Evolutionary conservation across 1,140 invertebrate species (phyloP), one percentile per base, ranked within the genome.

Genomic region (Wiebesia pumilae): DNA sequence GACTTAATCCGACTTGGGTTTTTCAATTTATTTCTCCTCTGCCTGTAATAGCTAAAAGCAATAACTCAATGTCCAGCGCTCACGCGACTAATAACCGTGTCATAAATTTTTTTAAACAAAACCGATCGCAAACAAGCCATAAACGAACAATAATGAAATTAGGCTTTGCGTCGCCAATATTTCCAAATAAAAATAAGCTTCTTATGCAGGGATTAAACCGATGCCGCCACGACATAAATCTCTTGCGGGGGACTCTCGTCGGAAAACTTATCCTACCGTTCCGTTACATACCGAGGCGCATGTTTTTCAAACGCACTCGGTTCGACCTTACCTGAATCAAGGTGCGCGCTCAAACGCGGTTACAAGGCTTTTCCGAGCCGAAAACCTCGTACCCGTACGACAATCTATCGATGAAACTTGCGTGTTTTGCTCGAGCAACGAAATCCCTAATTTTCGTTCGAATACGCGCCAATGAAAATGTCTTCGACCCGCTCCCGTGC

Each of bases 171-270:
- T 82, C 69, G 58, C 75, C 83, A 69, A 82, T 86, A 82, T 83
- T 73, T 69, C n/a, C 35, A 81, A 86, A 86, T 81, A 81, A 85
- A 80, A 81, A 81, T 86, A 86, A 86, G 43, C 84, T 81, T 65
- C 84, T 86, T 86, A 86, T 33, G 69, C 79, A n/a, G 67, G 69
- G 84, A 86, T 86, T 81, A 77, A 77, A 86, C 33, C 69, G 65
- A 85, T 81, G 47, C 47, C 62, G 51, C 35, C 21, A 38, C 4
- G 79, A 16, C 65, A 75, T 86, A 86, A 86, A 86, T 86, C 79
- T 86, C 62, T 75, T 27, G 51, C 43, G 4, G 24, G n/a, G n/a
- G n/a, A n/a, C n/a, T n/a, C 21, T 81, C 80, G 43, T n/a, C 71
- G 58, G 16, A 43, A 43, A 33, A 67, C 9, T 33, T 78, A 78